Evolutionary conservation across 1,140 invertebrate genomes (phyloP).

Genomic region (Drosophila asahinai): DNA sequence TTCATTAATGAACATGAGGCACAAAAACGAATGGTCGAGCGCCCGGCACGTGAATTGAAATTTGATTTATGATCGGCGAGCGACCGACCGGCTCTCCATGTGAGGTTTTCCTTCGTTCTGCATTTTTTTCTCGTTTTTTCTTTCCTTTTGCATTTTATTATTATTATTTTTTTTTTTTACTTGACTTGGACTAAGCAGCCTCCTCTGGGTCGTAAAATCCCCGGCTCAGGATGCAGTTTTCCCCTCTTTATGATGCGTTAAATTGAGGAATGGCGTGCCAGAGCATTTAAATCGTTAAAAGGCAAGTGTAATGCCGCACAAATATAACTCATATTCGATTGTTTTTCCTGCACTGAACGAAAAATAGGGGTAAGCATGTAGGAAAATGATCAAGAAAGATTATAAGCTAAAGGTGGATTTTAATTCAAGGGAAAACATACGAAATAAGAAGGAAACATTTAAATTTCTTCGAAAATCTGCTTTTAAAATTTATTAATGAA

Average conservation of each 20-base stretch:
- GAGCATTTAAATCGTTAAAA: conserved; percentile 73
- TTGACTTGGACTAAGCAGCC: conserved; percentile 45
- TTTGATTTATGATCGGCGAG: conserved; percentile 73
- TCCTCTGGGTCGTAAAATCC: conserved; percentile 40
- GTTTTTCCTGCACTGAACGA: conserved; percentile 18
- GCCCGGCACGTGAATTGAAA: conserved; percentile 75
- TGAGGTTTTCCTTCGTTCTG: conserved; percentile 56
- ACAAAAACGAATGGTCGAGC: conserved; percentile 30
- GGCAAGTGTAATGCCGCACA: conserved; percentile 41
- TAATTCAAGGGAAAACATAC: background rate
- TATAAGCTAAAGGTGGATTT: too few relatives aligned
- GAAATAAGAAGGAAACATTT: background rate
- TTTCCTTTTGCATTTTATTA: conserved; percentile 31
- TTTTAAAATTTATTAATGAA: background rate
- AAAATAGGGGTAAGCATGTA: background rate
- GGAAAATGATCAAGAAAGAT: background rate
- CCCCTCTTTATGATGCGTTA: conserved; percentile 65
- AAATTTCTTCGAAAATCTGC: too few relatives aligned
- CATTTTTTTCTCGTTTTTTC: background rate
- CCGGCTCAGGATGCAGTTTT: conserved; percentile 45
- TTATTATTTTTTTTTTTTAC: background rate
- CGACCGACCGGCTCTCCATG: conserved; percentile 24
- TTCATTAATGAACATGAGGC: conserved; percentile 74
- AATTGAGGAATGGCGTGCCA: conserved; percentile 82
- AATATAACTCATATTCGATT: conserved; percentile 36